A percentile compares a stretch with the other conserved stretches of the same genome.
phyloP scores from a whole-genome alignment of 1,140 invertebrate species.

The Cryptotermes secundus region DNA sequence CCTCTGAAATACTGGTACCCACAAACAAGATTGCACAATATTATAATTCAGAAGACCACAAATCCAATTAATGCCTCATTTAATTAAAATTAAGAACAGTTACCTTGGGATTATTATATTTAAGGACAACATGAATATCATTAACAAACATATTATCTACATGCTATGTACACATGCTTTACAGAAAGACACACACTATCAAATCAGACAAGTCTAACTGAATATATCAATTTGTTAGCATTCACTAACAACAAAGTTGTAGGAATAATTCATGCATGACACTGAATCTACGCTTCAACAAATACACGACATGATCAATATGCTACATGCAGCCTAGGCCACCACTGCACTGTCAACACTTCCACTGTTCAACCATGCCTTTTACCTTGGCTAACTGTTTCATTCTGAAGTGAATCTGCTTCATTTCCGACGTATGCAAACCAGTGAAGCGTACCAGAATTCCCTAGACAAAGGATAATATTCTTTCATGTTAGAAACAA shows the following conservation, averaged over 20 bases:
- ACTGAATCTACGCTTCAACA: neutral
- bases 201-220: too few relatives aligned
- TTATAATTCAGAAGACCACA: too few relatives aligned
- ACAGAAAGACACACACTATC: too few relatives aligned
- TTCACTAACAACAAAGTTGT: neutral
- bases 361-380: neutral
- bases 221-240: neutral
- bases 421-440: slow-evolving; percentile 48
- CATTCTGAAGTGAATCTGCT: slow-evolving; percentile 39
- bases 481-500: slow-evolving; percentile 21
- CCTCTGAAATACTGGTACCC: too few relatives aligned
- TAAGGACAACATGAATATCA: too few relatives aligned
- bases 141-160: too few relatives aligned
- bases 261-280: neutral
- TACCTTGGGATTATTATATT: too few relatives aligned
- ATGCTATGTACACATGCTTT: too few relatives aligned
- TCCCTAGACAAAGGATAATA: slow-evolving; percentile 28
- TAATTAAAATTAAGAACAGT: too few relatives aligned
- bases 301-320: too few relatives aligned
- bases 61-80: too few relatives aligned
- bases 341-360: neutral
- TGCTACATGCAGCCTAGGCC: neutral
- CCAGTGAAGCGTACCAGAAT: slow-evolving; percentile 50
- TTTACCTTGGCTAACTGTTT: slow-evolving; percentile 24
- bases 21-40: too few relatives aligned